Conservation (phyloP, 1,140 invertebrate species). For the Archivesica marissinica region DNA sequence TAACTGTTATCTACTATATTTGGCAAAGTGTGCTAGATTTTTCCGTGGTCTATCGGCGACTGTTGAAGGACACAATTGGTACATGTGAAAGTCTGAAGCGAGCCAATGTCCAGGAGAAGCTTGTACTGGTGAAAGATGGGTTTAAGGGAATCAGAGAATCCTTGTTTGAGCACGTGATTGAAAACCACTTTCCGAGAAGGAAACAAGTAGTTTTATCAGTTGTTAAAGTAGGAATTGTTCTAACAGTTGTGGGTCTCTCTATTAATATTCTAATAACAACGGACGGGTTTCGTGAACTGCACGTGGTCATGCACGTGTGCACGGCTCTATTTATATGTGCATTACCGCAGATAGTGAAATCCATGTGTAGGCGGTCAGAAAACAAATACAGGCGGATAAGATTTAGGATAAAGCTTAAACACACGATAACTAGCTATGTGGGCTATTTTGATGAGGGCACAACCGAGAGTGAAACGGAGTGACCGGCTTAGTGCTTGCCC, state of each 20-base stretch:
- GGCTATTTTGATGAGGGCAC: too few species aligned
- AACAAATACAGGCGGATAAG: not conserved
- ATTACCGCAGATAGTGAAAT: conserved; percentile 34
- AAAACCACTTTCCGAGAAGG: conserved; percentile 9
- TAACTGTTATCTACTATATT: conserved; percentile 31
- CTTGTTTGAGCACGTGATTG: conserved; percentile 47
- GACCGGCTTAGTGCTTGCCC: too few species aligned
- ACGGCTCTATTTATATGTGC: conserved; percentile 49
- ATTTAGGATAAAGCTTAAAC: not conserved
- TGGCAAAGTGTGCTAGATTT: conserved; percentile 13
- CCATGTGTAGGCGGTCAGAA: not conserved
- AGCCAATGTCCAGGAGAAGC: not conserved
- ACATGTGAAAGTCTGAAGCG: not conserved
- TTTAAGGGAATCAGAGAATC: not conserved
- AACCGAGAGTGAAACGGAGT: too few species aligned
- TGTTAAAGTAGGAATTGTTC: too few species aligned
- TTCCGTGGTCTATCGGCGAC: not conserved
- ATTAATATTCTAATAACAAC: conserved; percentile 36
- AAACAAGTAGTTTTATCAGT: conserved; percentile 4
- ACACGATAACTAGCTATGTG: not conserved
- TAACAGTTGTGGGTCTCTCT: not conserved
- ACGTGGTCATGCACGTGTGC: conserved; percentile 39
- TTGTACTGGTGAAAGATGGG: not conserved
- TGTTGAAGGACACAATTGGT: conserved; percentile 20
- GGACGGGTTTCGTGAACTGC: conserved; percentile 31